Evolutionary conservation across 1,140 invertebrate species (phyloP), one percentile per base, ranked within the genome.

Genomic region (Wasmannia auropunctata): DNA sequence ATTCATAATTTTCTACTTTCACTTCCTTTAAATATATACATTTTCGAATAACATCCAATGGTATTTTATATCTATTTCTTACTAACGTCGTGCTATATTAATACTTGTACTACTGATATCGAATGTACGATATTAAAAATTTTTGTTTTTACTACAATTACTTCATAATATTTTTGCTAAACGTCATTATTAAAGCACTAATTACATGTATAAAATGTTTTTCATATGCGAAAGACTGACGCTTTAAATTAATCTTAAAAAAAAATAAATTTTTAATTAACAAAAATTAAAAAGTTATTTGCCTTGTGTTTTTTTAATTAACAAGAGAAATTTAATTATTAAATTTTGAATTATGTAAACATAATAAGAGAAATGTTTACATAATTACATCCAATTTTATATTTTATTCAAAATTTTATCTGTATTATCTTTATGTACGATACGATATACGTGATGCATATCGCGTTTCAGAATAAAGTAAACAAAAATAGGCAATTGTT

Each of bases 321-420:
- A 72, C 56, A 31, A 54, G 19, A 28, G 0, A 72, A 72, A 72
- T 72, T 34, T 56, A 56, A 56, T 72, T 56, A 56, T 74, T 74
- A 37, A 72, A 54, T 72, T 56, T 56, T 54, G 4, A 16, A 56
- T 34, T 37, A 28, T 31, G n/a, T 37, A 22, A 16, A 25, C 31
- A 31, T 56, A 31, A 74, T 19, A 56, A 16, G n/a, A 74, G 4
- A 2, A 40, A 56, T 25, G 37, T 74, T 37, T 56, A n/a, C 19
- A 22, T 72, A 51, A 74, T 74, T 37, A 74, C 0, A 60, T n/a
- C 14, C 22, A 76, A n/a, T 60, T 37, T 76, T 28, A 58, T 2
- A 25, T 60, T 60, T 1, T 5, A n/a, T 37, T 40, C 25, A 43
- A 22, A 43, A 63, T 34, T 16, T 54, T 34, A 19, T 70, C 7